phyloP scores from a whole-genome alignment of 2,113 vertebrate species.

The Sceloporus tristichus region DNA sequence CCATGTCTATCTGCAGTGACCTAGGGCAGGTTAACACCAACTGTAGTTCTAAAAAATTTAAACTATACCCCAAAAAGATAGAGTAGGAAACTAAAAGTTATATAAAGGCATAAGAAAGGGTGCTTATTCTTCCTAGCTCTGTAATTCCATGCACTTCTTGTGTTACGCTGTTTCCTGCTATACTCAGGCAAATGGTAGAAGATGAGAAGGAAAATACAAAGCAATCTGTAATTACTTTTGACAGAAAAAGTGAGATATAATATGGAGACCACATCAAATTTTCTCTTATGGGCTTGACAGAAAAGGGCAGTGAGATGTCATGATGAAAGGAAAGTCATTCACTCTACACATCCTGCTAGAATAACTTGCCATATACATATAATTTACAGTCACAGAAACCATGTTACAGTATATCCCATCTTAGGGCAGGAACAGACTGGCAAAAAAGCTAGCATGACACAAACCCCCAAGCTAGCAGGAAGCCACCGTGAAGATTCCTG shows the following conservation, averaged over 20 bases:
- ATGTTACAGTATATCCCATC: too few relatives aligned
- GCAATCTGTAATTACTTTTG: not conserved
- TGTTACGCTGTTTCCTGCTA: not conserved
- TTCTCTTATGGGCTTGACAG: not conserved
- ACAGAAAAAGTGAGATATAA: not conserved
- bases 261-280: not conserved
- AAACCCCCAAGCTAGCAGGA: too few relatives aligned
- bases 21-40: not conserved
- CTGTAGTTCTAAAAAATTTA: not conserved
- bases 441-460: too few relatives aligned
- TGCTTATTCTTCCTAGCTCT: conserved; percentile 1
- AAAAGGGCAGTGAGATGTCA: too few relatives aligned
- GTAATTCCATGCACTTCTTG: not conserved
- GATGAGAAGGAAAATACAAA: not conserved
- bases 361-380: too few relatives aligned
- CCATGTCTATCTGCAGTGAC: not conserved
- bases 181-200: not conserved
- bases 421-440: too few relatives aligned
- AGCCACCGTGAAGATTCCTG: too few relatives aligned
- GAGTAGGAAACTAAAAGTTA: not conserved
- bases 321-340: too few relatives aligned
- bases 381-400: too few relatives aligned
- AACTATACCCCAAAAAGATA: not conserved
- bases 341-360: too few relatives aligned
- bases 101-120: not conserved